These are phyloP conservation scores for Alaudala cheleensis DNA, from an alignment of 2,113 vertebrate species.

Conservation along the genomic window DNA sequence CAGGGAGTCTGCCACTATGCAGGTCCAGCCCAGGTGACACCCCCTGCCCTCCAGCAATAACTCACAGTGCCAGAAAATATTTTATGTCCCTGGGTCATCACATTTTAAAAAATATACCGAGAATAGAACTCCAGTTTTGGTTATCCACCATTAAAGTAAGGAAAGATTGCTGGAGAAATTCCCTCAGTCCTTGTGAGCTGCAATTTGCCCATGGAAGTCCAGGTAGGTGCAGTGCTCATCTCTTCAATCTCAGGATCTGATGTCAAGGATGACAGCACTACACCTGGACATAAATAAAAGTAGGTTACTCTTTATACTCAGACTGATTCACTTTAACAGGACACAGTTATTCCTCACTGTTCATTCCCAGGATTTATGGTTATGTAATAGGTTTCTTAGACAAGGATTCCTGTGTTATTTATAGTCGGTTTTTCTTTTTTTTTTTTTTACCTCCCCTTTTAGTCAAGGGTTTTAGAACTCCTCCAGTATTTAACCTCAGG, in stretches of 20 bases:
- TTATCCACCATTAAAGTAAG: background rate
- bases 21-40: background rate
- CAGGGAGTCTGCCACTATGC: background rate
- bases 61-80: background rate
- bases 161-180: background rate
- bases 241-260: background rate
- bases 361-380: background rate
- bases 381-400: slow-evolving; percentile 2
- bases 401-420: slow-evolving; percentile 38
- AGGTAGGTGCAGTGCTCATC: background rate
- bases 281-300: background rate
- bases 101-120: background rate
- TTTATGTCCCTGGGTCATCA: background rate
- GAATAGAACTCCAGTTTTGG: background rate
- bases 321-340: background rate
- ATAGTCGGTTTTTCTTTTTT: background rate
- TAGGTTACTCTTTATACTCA: background rate
- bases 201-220: background rate
- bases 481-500: background rate
- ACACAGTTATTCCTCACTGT: background rate
- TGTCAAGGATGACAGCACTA: background rate
- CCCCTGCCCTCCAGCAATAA: background rate
- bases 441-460: background rate
- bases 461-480: background rate
- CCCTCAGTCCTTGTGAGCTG: background rate